Evolutionary conservation across 2,113 vertebrate genomes (phyloP).

Genomic region (Nannospalax galili): DNA sequence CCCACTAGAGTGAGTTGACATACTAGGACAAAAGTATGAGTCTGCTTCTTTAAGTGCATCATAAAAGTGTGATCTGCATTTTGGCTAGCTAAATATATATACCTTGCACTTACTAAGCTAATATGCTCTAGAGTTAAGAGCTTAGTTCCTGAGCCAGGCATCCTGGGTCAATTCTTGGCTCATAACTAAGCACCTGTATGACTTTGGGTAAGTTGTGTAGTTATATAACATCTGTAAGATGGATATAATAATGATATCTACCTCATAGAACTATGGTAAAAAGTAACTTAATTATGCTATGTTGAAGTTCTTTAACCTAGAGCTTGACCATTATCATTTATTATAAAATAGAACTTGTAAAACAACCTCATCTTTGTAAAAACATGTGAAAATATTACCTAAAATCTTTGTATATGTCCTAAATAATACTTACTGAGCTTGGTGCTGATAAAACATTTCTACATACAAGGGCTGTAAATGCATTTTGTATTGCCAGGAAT

Average conservation of each 20-base stretch:
- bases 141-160: constrained; percentile 26
- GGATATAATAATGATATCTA: neutral
- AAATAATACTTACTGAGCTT: constrained; percentile 4
- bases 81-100: neutral
- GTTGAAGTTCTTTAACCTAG: constrained; percentile 30
- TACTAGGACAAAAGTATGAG: constrained; percentile 27
- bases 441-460: constrained; percentile 37
- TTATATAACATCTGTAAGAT: constrained; percentile 49
- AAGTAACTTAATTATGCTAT: constrained; percentile 36
- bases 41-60: constrained; percentile 31
- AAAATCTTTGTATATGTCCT: constrained; percentile 39
- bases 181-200: neutral
- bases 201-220: neutral
- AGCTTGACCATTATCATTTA: neutral
- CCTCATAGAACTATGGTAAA: constrained; percentile 10
- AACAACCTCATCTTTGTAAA: constrained; percentile 21
- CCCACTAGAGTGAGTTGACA: neutral
- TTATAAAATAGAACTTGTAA: constrained; percentile 47
- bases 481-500: neutral
- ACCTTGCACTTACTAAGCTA: constrained; percentile 20
- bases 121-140: neutral
- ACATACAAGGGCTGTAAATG: neutral
- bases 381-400: constrained; percentile 49
- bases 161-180: constrained; percentile 19
- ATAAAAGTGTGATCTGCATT: constrained; percentile 34